These are phyloP conservation scores for Glaucomys volans DNA, from an alignment of 2,113 vertebrate species.

Conservation along the genomic window DNA sequence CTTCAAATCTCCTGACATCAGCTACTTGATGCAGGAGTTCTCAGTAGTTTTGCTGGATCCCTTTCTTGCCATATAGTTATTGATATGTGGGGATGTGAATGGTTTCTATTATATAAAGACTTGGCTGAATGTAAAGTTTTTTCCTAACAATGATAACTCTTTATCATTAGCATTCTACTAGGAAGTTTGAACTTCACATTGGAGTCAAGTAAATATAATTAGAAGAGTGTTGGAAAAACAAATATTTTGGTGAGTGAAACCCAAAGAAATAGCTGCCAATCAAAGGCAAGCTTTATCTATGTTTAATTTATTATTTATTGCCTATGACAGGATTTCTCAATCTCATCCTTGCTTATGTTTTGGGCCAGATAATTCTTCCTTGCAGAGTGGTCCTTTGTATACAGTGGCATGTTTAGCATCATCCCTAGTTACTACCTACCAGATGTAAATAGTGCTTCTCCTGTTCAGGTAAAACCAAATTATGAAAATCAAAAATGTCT, in stretches of 20 bases:
- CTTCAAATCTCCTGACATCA: not conserved
- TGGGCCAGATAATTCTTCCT: no score
- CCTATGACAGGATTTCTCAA: no score
- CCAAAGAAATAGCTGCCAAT: not conserved
- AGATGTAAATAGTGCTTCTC: no score
- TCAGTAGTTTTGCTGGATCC: not conserved
- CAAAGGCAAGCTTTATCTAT: not conserved
- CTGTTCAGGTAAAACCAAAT: no score
- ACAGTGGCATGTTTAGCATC: no score
- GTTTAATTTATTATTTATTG: no score
- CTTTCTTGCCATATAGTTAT: not conserved
- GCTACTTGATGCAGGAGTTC: not conserved
- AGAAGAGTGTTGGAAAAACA: not conserved
- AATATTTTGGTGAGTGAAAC: not conserved
- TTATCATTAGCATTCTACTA: not conserved
- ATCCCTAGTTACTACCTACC: no score
- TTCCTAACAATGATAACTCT: not conserved
- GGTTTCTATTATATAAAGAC: not conserved
- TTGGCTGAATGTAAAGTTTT: not conserved
- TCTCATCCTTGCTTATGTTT: no score
- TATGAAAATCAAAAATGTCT: no score
- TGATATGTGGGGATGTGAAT: not conserved
- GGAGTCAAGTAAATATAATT: not conserved
- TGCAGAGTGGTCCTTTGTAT: no score
- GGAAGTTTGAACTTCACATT: not conserved